A percentile compares a stretch with the other conserved stretches of the same genome.
Evolutionary conservation across 30 jellyfish, hydroid and myxozoan genomes (phyloP).

Genomic region (Clytia hemisphaerica): DNA sequence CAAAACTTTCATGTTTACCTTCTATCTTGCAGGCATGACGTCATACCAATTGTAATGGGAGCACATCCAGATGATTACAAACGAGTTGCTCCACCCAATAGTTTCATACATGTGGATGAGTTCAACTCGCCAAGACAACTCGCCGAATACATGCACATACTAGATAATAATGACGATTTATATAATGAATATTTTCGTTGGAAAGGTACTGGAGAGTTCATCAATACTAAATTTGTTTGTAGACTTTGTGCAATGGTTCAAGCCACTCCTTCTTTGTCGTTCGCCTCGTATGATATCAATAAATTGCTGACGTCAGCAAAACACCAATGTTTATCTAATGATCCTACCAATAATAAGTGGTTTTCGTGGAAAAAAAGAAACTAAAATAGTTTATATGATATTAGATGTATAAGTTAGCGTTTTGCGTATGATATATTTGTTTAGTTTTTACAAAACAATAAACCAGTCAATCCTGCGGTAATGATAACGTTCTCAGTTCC

Average conservation of each 20-base stretch:
- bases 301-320: too few species aligned
- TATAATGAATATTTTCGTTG: conserved; percentile 9
- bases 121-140: conserved; percentile 1
- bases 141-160: conserved; percentile 16
- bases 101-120: conserved; percentile 10
- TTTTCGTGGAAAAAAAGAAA: too few species aligned
- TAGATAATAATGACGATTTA: background rate
- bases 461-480: too few species aligned
- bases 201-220: conserved; percentile 18
- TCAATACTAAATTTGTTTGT: conserved; percentile 13
- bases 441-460: too few species aligned
- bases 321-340: too few species aligned
- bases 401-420: too few species aligned
- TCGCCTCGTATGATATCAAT: too few species aligned
- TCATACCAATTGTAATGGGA: conserved; percentile 15
- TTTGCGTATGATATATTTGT: too few species aligned
- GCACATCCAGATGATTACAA: conserved; percentile 23
- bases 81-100: conserved; percentile 14
- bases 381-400: too few species aligned
- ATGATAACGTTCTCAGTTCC: too few species aligned
- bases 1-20: too few species aligned
- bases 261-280: background rate
- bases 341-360: too few species aligned
- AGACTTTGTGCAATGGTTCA: conserved; percentile 10
- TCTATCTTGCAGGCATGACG: background rate